Percentiles rank a stretch among this genome's conserved stretches.
phyloP scores from a whole-genome alignment of 2,113 vertebrate genomes.

The Deroptyus accipitrinus region DNA sequence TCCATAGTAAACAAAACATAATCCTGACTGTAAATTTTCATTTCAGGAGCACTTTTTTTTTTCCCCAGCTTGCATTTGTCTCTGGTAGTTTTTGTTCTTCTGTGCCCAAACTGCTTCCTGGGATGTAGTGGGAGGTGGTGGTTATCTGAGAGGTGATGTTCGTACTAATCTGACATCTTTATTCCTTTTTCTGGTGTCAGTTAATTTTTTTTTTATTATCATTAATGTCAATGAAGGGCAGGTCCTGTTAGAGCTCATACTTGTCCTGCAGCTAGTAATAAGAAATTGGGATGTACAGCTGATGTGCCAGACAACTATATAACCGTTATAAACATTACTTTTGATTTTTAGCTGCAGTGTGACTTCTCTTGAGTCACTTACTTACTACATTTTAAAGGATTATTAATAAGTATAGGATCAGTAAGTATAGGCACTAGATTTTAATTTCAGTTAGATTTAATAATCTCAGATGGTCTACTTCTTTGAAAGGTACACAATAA shows the following conservation, averaged over 20 bases:
- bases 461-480: background rate
- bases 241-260: background rate
- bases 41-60: background rate
- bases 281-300: background rate
- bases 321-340: background rate
- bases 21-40: background rate
- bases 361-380: background rate
- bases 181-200: background rate
- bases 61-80: background rate
- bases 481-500: background rate
- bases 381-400: background rate
- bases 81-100: background rate
- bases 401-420: background rate
- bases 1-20: background rate
- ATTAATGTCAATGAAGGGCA: background rate
- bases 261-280: background rate
- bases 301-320: background rate
- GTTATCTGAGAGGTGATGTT: background rate
- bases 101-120: background rate
- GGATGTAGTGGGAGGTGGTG: background rate
- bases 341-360: background rate
- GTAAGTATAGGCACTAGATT: background rate
- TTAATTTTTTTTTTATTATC: background rate
- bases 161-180: background rate
- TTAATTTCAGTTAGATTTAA: background rate